Conservation (phyloP, 2,113 vertebrate genomes). For the Campylomormyrus numenius region DNA sequence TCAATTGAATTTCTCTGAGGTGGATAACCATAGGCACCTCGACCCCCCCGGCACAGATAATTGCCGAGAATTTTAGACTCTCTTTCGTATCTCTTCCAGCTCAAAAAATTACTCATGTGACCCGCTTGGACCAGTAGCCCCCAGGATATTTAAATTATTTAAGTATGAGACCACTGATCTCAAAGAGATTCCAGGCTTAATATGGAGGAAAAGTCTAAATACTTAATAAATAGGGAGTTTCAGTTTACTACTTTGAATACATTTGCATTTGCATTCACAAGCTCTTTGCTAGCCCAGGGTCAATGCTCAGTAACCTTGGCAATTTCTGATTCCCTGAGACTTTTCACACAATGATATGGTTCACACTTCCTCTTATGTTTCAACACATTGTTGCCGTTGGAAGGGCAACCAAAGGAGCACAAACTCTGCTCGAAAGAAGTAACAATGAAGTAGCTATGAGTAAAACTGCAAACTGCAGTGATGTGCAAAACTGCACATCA, state of each 20-base stretch:
- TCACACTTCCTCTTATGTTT: background rate
- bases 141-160: background rate
- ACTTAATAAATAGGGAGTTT: background rate
- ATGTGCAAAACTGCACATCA: background rate
- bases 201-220: background rate
- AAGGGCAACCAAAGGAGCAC: background rate
- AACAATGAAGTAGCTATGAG: too few species aligned
- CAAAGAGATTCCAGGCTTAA: background rate
- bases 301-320: background rate
- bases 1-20: background rate
- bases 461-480: background rate
- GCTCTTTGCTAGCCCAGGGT: background rate
- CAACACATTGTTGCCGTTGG: background rate
- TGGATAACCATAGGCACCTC: background rate
- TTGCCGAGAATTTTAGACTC: background rate
- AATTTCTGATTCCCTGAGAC: background rate
- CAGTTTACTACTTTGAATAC: background rate
- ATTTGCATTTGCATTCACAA: background rate
- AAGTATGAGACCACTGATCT: background rate
- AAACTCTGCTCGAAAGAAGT: background rate
- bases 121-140: background rate
- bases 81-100: background rate
- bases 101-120: background rate
- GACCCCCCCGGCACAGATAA: background rate
- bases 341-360: background rate